Evolutionary conservation across 2,888 invertebrate genomes (phyloP).

Genomic region (Cotesia congregata): DNA sequence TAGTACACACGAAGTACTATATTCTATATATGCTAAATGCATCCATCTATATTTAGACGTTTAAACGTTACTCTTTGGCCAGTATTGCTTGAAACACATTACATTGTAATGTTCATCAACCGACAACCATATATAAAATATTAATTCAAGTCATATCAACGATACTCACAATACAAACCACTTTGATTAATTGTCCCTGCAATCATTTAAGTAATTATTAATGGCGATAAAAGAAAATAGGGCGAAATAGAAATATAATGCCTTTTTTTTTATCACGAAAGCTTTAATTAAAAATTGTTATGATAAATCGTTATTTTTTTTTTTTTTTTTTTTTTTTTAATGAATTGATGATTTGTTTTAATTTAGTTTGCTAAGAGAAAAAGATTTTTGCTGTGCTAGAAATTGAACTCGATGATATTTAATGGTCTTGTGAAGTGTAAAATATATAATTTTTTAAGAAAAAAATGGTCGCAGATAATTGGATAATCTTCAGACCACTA

Average conservation of each 20-base stretch:
- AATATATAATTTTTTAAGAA: too few species aligned
- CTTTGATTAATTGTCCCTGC: not conserved
- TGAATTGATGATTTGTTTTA: too few species aligned
- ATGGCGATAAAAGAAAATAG: not conserved
- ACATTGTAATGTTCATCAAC: not conserved
- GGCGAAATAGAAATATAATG: not conserved
- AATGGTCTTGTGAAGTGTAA: too few species aligned
- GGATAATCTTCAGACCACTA: too few species aligned
- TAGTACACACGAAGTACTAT: not conserved
- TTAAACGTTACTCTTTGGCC: not conserved
- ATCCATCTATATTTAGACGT: not conserved
- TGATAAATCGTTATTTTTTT: too few species aligned
- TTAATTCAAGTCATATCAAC: not conserved
- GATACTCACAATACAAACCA: not conserved
- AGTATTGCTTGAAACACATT: not conserved
- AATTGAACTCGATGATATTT: too few species aligned
- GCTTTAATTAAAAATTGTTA: too few species aligned
- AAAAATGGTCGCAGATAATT: too few species aligned
- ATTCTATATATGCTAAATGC: not conserved
- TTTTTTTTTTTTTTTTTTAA: too few species aligned
- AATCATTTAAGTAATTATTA: not conserved
- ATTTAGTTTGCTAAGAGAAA: too few species aligned
- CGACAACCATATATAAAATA: not conserved
- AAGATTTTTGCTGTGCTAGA: too few species aligned
- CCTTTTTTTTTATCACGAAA: too few species aligned